Base-by-base conservation (phyloP, 2,797 vertebrate species). In the Moxostoma hubbsi region DNA sequence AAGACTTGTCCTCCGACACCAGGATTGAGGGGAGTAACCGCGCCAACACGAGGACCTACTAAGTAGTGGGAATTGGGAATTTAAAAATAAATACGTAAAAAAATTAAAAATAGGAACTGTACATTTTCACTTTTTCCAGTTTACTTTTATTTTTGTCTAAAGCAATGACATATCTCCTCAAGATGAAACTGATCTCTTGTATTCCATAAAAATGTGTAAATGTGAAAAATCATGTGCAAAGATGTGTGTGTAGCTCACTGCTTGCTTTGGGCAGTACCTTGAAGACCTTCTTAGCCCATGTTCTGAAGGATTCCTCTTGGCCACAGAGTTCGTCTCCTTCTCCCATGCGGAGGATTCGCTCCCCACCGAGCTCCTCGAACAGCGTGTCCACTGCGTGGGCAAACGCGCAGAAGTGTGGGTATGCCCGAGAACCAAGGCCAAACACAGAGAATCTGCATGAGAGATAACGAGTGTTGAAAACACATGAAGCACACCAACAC, bases 271-370 rank as follows among this genome's bases (percentile, higher is more conserved):
- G 73, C 73, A 10, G 0, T 75, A 99, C 98, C 98, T 99, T 98
- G 89, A 99, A 99, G 87, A 99, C 98, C 88, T 97, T 99, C 89
- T 97, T 99, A 89, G 98, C 98, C 98, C 98, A 99, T 74, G 96
- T 98, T 90, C 97, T 94, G 93, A 99, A 99, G 67, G 98, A 96
- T 87, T 99, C 98, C 90, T 99, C 97, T 84, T 99, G 98, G 80
- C 98, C 97, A 2, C 98, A 99, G 83, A 99, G 94, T 92, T 99
- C 98, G 1, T 99, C 98, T 43, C 98, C 98, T 62, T 99, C 98
- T 66, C 96, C 95, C 97, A 99, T 99, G 89, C 96, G 96, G 84
- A 99, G 94, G 92, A 99, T 99, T 82, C 98, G 93, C 82, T 99
- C 98, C n/a, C 98, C 98, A 0, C 98, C 98, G 43, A 99, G 92